Percentiles rank a stretch among this genome's conserved stretches.
Evolutionary conservation across 2,888 invertebrate species (phyloP).

Genomic region (Dynastes tityus): DNA sequence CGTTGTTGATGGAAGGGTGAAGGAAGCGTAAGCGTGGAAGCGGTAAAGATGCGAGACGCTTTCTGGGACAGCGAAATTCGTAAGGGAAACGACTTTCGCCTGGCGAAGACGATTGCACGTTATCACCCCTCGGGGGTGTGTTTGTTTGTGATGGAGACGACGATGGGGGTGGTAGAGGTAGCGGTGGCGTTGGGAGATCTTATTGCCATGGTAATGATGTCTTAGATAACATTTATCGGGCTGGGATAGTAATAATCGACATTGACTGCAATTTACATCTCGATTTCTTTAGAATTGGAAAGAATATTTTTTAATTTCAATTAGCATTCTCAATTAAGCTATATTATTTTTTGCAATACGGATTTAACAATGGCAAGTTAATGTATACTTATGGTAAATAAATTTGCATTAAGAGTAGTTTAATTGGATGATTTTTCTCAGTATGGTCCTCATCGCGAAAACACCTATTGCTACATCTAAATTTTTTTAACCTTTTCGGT

Average conservation of each 20-base stretch:
- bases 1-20: neutral
- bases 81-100: conserved; percentile 13
- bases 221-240: conserved; percentile 27
- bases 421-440: no score
- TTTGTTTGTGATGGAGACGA: conserved; percentile 23
- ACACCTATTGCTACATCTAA: no score
- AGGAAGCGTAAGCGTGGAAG: neutral
- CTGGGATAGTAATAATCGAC: neutral
- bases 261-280: neutral
- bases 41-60: neutral
- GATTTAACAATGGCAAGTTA: no score
- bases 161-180: neutral
- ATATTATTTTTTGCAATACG: no score
- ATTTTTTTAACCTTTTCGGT: no score
- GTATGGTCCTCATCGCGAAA: no score
- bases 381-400: no score
- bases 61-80: conserved; percentile 1
- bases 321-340: no score
- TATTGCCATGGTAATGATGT: conserved; percentile 9
- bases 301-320: no score
- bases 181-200: no score
- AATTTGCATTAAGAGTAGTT: no score
- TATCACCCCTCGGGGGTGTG: conserved; percentile 26
- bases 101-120: conserved; percentile 21
- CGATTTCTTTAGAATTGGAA: no score